Evolutionary conservation across 2,113 vertebrate species (phyloP).

Genomic region (Sialia sialis): DNA sequence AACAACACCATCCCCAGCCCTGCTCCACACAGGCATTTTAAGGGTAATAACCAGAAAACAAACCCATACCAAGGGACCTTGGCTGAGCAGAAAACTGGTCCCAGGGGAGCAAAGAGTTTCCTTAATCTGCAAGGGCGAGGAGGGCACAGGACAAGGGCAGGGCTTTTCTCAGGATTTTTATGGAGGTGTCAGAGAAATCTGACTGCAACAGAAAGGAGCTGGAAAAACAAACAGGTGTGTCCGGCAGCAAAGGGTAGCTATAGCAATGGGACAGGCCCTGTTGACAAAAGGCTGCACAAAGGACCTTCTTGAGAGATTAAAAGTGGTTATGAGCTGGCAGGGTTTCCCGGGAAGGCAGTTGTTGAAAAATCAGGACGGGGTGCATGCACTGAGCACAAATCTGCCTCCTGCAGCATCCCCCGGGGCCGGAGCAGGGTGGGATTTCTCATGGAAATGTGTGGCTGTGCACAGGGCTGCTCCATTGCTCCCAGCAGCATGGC

Average conservation of each 20-base stretch:
- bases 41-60: neutral
- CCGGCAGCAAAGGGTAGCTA: slow-evolving; percentile 33
- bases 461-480: fast-evolving
- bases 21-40: fast-evolving
- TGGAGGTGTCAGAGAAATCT: slow-evolving; percentile 14
- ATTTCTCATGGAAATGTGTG: fast-evolving
- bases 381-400: fast-evolving
- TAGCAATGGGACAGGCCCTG: slow-evolving; percentile 56
- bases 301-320: slow-evolving; percentile 6
- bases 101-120: neutral
- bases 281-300: slow-evolving; percentile 55
- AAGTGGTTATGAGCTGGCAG: neutral
- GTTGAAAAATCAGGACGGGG: neutral
- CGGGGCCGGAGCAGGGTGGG: fast-evolving
- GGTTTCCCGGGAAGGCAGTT: neutral
- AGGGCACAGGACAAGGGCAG: neutral
- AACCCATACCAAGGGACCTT: neutral
- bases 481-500: fast-evolving
- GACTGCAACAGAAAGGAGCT: slow-evolving; percentile 21
- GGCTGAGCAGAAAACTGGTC: neutral
- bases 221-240: slow-evolving; percentile 68
- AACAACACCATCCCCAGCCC: neutral
- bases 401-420: neutral
- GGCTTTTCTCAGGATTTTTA: neutral
- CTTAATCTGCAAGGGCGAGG: fast-evolving